A percentile compares a stretch with the other conserved stretches of the same genome.
phyloP scores from a whole-genome alignment of 2,888 invertebrate genomes.

The Salticus scenicus region DNA sequence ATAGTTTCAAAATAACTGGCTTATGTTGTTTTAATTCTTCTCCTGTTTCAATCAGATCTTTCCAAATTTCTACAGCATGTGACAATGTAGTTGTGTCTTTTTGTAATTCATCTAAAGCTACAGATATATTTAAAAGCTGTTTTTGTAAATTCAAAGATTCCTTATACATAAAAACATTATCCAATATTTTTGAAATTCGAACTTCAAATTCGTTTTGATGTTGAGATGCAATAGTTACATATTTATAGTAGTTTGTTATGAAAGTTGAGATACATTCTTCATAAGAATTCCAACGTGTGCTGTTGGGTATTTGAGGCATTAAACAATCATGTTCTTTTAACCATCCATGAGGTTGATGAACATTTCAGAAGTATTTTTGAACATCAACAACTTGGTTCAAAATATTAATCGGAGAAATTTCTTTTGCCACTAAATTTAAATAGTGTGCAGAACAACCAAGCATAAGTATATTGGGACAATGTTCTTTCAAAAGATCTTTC shows the following conservation, averaged over 20 bases:
- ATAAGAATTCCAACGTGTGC: not conserved
- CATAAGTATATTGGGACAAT: not conserved
- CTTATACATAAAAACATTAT: not conserved
- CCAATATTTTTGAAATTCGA: constrained; percentile 6
- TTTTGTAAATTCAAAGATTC: not conserved
- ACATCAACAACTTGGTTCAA: constrained; percentile 6
- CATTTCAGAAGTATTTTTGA: not conserved
- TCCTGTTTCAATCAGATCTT: not conserved
- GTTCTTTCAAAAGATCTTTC: no score
- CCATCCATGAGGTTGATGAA: constrained; percentile 8
- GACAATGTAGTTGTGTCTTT: not conserved
- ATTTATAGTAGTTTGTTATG: not conserved
- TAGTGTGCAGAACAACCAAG: not conserved
- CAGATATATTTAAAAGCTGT: not conserved
- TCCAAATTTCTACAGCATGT: not conserved
- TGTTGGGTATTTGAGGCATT: constrained; percentile 4
- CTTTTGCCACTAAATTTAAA: constrained; percentile 1
- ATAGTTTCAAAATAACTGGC: no score
- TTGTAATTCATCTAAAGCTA: not conserved
- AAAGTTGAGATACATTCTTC: not conserved
- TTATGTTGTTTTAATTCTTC: no score
- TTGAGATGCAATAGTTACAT: constrained; percentile 2
- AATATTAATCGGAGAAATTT: not conserved
- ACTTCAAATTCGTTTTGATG: not conserved
- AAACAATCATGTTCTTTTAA: constrained; percentile 1